Conservation (phyloP, 2,888 invertebrate species). For the Erebia palarica region DNA sequence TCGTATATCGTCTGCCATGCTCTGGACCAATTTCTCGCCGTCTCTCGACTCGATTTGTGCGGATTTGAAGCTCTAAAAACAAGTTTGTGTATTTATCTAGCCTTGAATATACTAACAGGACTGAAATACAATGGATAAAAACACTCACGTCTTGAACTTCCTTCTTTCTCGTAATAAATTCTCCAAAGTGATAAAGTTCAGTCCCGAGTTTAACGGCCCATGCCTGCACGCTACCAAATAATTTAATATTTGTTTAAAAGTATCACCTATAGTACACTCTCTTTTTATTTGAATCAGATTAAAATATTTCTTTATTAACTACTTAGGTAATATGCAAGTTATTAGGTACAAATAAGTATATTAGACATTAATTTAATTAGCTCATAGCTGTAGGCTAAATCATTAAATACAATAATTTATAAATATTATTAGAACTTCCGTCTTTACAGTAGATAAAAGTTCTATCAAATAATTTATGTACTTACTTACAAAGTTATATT, state of each 20-base stretch:
- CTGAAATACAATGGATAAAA: constrained; percentile 13
- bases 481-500: no score
- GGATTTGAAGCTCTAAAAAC: constrained; percentile 88
- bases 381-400: no score
- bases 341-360: no score
- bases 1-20: constrained; percentile 92
- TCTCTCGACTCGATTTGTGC: constrained; percentile 89
- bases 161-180: constrained; percentile 89
- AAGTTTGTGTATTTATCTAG: constrained; percentile 38
- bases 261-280: not conserved
- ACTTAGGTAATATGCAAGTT: no score
- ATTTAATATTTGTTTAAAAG: not conserved
- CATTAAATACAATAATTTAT: no score
- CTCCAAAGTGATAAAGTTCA: constrained; percentile 90
- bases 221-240: constrained; percentile 84
- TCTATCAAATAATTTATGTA: no score
- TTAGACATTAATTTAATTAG: no score
- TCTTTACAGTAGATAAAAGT: no score
- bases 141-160: constrained; percentile 87
- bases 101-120: not conserved
- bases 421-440: no score
- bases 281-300: not conserved
- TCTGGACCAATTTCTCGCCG: constrained; percentile 89
- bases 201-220: constrained; percentile 92
- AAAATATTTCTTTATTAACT: not conserved